phyloP scores from a whole-genome alignment of 1,140 invertebrate genomes.

The Drosophila persimilis region DNA sequence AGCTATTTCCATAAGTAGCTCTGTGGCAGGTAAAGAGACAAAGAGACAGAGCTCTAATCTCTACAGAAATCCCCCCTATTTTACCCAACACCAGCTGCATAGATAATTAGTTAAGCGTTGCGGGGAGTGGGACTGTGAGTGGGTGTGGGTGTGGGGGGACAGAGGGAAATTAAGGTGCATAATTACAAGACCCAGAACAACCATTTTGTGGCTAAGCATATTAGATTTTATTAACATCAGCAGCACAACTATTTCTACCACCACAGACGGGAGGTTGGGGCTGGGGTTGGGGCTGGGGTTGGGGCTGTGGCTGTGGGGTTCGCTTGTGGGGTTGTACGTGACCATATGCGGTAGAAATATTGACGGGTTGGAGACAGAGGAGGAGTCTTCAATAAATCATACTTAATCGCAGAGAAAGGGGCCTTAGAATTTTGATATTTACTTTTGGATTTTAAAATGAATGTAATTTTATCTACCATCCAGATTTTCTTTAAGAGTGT shows the following conservation, averaged over 20 bases:
- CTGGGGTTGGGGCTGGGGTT: constrained; percentile 7
- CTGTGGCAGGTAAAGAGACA: constrained; percentile 30
- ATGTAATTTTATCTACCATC: too few species aligned
- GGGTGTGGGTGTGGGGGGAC: neutral
- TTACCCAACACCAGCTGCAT: constrained; percentile 60
- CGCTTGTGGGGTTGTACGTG: constrained; percentile 29
- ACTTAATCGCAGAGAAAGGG: neutral
- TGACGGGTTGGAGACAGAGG: neutral
- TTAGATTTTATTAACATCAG: constrained; percentile 77
- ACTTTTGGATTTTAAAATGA: too few species aligned
- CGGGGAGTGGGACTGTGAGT: neutral
- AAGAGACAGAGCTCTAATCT: neutral
- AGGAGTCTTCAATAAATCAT: constrained; percentile 36
- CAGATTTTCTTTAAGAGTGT: too few species aligned
- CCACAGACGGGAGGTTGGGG: neutral
- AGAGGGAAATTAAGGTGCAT: constrained; percentile 69
- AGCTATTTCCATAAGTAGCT: constrained; percentile 71
- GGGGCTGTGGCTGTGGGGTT: constrained; percentile 21
- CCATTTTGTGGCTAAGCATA: constrained; percentile 75
- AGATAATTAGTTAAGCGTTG: constrained; percentile 59
- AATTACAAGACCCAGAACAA: constrained; percentile 78
- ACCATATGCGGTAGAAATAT: constrained; percentile 39
- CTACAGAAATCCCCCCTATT: neutral
- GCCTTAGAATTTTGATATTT: too few species aligned
- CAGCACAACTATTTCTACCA: constrained; percentile 16